Evolutionary conservation across 2,888 invertebrate genomes (phyloP), one percentile per base, ranked within the genome.

Genomic region (Artemia sinica): DNA sequence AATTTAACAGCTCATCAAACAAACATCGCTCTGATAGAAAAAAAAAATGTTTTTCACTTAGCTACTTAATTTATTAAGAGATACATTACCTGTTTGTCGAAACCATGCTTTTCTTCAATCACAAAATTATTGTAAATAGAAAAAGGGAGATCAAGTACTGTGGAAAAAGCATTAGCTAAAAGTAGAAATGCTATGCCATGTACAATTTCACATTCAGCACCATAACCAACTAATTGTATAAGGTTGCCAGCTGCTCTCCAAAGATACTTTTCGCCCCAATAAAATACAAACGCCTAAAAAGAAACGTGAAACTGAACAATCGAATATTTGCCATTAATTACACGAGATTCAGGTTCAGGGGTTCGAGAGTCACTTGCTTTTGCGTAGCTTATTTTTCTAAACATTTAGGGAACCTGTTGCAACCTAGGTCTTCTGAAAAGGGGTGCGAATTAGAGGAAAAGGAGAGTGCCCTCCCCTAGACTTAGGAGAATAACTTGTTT

Each of bases 61-160:
- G 28, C 28, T 28, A 28, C 28, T 28, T 28, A 2, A 28, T 28
- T 28, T 28, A 28, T 28, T 4, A 28, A 28, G 28, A 4, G 28
- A 28, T 28, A 28, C 28, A 28, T 72, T 75, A 84, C 85, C 80
- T 86, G 95, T 77, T 97, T 97, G 77, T 99, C 99, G 76, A 98
- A 99, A 2, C 97, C 97, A 81, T 95, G 94, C 74, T 85, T 87
- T 77, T 94, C 88, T 80, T 99, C 98, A 69, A 98, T 80, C 0
- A 94, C 85, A 82, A 99, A 98, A 28, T 87, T 91, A 70, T 85
- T 83, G 79, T 97, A 99, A 67, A 92, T 79, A 68, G 84, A 84
- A 76, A 94, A 88, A 12, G 97, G 96, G 75, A 92, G 78, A 72
- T 85, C 84, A 18, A 85, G 80, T 66, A 89, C 74, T 63, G 85